Evolutionary conservation across 1,140 invertebrate genomes (phyloP).

Genomic region (Bradysia coprophila): DNA sequence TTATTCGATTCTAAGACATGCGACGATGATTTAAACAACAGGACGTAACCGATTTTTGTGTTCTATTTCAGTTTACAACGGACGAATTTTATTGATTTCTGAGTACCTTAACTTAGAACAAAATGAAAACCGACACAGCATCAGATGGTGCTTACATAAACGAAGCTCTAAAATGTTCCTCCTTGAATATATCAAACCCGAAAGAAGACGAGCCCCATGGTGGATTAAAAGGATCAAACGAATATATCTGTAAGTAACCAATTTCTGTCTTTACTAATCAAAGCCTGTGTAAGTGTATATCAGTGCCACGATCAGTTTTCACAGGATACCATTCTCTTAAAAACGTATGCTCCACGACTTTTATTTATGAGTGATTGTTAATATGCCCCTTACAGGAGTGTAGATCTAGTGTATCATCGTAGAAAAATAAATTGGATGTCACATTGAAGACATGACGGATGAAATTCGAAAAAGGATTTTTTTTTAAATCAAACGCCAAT

Average conservation of each 20-base stretch:
- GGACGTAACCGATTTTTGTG: too few species aligned
- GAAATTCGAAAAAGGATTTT: too few species aligned
- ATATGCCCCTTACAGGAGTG: too few species aligned
- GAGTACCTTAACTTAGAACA: too few species aligned
- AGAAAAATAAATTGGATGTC: background rate
- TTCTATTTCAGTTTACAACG: too few species aligned
- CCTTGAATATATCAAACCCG: constrained; percentile 16
- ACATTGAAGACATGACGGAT: too few species aligned
- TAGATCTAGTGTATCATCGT: too few species aligned
- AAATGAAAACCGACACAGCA: background rate
- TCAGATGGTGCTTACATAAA: constrained; percentile 13
- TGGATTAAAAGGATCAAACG: constrained; percentile 14
- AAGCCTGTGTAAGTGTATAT: background rate
- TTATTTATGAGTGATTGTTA: background rate
- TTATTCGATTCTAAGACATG: too few species aligned
- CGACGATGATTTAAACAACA: too few species aligned
- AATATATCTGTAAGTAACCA: constrained; percentile 16
- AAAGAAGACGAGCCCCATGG: constrained; percentile 8
- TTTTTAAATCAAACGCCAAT: too few species aligned
- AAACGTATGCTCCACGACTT: background rate
- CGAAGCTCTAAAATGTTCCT: constrained; percentile 19
- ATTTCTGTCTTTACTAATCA: background rate
- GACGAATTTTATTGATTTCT: too few species aligned
- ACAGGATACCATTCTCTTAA: background rate
- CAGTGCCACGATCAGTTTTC: background rate